Conservation (phyloP, 2,797 vertebrate species). For the Philypnodon macrostomus region DNA sequence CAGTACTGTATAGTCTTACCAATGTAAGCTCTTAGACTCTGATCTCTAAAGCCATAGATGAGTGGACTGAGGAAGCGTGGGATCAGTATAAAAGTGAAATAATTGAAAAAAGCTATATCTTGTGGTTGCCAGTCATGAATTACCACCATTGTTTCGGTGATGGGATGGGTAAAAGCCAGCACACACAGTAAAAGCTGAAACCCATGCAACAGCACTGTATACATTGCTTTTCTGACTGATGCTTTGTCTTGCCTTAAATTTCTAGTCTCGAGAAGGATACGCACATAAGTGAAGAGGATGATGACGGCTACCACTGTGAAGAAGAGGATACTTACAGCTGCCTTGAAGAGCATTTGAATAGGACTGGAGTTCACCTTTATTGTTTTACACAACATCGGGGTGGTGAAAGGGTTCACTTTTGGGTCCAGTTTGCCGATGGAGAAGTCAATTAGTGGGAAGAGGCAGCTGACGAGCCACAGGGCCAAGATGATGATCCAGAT, state of each 20-base stretch:
- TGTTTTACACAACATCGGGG: constrained; percentile 50
- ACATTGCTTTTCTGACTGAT: constrained; percentile 71
- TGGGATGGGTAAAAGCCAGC: constrained; percentile 65
- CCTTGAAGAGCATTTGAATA: constrained; percentile 57
- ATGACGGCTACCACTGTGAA: constrained; percentile 65
- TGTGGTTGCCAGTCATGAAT: constrained; percentile 41
- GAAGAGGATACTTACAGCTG: constrained; percentile 51
- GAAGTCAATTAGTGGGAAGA: constrained; percentile 40
- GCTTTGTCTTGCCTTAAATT: constrained; percentile 64
- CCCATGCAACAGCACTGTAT: constrained; percentile 77
- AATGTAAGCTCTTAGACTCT: constrained; percentile 57
- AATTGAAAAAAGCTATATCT: constrained; percentile 68
- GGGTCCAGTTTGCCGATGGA: constrained; percentile 27
- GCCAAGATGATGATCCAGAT: constrained; percentile 70
- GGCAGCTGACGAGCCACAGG: constrained; percentile 64
- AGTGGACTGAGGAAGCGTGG: constrained; percentile 76
- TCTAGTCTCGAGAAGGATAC: constrained; percentile 72
- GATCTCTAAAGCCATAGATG: constrained; percentile 75
- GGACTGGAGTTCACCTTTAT: constrained; percentile 35
- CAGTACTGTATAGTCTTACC: constrained; percentile 42
- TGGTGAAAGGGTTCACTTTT: constrained; percentile 31
- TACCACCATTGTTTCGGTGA: constrained; percentile 59
- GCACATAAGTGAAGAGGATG: constrained; percentile 78
- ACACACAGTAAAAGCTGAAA: constrained; percentile 76
- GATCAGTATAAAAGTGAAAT: constrained; percentile 69